Base-by-base conservation (phyloP, 2,888 invertebrate genomes). In the Ophion ellenae region DNA sequence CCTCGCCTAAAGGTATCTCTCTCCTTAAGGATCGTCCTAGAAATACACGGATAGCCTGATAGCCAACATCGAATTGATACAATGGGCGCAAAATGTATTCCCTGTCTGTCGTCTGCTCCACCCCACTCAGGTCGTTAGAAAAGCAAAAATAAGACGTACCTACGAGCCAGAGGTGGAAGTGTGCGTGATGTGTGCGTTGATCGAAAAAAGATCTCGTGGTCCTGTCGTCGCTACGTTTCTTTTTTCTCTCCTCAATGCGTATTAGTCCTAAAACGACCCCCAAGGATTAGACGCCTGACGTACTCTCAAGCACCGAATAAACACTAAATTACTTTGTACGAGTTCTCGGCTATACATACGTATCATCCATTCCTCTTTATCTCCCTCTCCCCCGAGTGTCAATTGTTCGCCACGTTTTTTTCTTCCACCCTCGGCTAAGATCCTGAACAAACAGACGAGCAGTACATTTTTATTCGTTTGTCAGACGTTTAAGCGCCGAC, bases 321-420 rank as follows among this genome's bases (percentile, higher is more conserved):
- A 89, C 87, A 89, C 85, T 70, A 89, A 89, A 89, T 89, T 87
- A 88, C 88, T 89, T 88, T 89, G 86, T 88, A 87, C 86, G 32
- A 85, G 76, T 81, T 84, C 36, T 40, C 59, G 28, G 61, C 17
- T 73, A 45, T 45, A 36, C 10, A 63, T 61, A 70, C 61, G 63
- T 73, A 24, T 78, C 24, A 67, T 78, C 32, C 57, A 14, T 78
- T n/a, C 74, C 74, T 74, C 74, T 81, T 78, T 77, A 77, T 78
- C 74, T 57, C 24, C 84, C 17, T 77, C 84, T 59, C 84, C 82
- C 76, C n/a, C 40, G 78, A 59, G 83, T 84, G 86, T 84, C 87
- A 87, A 88, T 87, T 87, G 88, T 88, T 83, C 86, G 79, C 79
- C 66, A 57, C 47, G 32, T 57, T 67, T 79, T 73, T 57, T 53